These are phyloP conservation scores for Xiphophorus birchmanni DNA, from an alignment of 2,797 vertebrate species.

Conservation along the genomic window DNA sequence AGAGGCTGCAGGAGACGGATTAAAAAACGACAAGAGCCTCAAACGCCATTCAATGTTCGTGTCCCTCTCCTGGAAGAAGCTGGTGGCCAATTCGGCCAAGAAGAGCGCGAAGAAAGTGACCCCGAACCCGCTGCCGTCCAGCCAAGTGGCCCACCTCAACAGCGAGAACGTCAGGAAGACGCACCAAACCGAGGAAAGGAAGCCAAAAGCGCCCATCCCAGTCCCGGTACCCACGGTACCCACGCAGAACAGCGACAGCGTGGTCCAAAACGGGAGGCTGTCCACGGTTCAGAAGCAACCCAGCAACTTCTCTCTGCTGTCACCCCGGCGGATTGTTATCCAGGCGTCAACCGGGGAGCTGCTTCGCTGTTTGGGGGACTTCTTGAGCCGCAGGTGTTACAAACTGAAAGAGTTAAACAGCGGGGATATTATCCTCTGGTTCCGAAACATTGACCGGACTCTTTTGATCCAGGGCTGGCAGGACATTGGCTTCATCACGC, in stretches of 20 bases:
- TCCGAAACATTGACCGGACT: constrained; percentile 94
- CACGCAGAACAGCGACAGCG: constrained; percentile 45
- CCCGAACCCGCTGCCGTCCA: constrained; percentile 63
- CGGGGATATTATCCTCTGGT: constrained; percentile 93
- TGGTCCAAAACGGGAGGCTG: constrained; percentile 50
- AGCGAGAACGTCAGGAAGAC: constrained; percentile 77
- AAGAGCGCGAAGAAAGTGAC: constrained; percentile 84
- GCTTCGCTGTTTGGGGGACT: constrained; percentile 93
- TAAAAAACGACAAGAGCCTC: constrained; percentile 87
- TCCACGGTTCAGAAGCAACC: constrained; percentile 76
- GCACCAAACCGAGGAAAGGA: constrained; percentile 84
- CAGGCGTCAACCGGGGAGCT: constrained; percentile 97
- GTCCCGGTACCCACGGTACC: constrained; percentile 81
- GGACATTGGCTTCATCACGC: constrained; percentile 97
- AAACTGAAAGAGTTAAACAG: constrained; percentile 90
- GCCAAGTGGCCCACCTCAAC: constrained; percentile 79
- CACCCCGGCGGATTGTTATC: constrained; percentile 89
- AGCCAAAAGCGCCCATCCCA: constrained; percentile 80
- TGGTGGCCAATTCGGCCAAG: constrained; percentile 88
- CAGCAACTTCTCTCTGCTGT: constrained; percentile 75
- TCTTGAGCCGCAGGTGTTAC: constrained; percentile 92
- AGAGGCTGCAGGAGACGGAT: constrained; percentile 67
- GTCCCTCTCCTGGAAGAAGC: constrained; percentile 90
- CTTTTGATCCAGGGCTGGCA: constrained; percentile 98
- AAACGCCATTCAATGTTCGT: constrained; percentile 90